Percentiles rank a stretch among this genome's conserved stretches.
phyloP scores from a whole-genome alignment of 2,797 vertebrate species.

The Crypturellus tataupa region DNA sequence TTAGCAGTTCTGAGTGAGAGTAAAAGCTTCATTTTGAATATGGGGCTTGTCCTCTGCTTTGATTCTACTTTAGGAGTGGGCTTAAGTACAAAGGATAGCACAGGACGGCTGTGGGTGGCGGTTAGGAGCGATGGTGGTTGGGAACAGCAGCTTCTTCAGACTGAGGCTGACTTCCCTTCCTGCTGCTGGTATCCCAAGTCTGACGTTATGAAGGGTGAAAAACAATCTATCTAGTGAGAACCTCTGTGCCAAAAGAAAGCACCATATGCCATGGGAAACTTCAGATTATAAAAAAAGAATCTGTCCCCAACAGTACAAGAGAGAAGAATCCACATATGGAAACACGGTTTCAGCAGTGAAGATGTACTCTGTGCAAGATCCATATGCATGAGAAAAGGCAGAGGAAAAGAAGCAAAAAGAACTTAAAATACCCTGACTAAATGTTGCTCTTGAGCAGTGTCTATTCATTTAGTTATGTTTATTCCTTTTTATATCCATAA shows the following conservation, averaged over 20 bases:
- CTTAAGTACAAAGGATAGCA: neutral
- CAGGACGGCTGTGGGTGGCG: neutral
- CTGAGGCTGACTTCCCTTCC: neutral
- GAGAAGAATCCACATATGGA: neutral
- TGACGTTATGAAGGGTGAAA: neutral
- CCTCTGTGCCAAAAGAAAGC: neutral
- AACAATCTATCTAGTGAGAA: conserved; percentile 11
- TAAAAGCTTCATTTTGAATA: neutral
- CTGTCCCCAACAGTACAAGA: neutral
- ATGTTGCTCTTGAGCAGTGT: neutral
- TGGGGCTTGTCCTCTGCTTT: neutral
- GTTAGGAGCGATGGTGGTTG: neutral
- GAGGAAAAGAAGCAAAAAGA: neutral
- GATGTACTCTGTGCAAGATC: neutral
- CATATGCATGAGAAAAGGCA: neutral
- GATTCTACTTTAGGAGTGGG: neutral
- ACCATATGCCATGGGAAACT: conserved; percentile 19
- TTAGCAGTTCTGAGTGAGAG: neutral
- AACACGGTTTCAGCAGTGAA: conserved; percentile 25
- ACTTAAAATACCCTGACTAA: neutral
- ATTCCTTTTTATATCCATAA: neutral
- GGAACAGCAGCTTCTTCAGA: neutral
- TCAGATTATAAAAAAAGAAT: conserved; percentile 27
- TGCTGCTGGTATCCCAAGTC: neutral
- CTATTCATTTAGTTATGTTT: neutral